Percentiles rank a stretch among this genome's conserved stretches.
Conservation (phyloP, 1,140 invertebrate genomes). For the Liolophura sinensis region DNA sequence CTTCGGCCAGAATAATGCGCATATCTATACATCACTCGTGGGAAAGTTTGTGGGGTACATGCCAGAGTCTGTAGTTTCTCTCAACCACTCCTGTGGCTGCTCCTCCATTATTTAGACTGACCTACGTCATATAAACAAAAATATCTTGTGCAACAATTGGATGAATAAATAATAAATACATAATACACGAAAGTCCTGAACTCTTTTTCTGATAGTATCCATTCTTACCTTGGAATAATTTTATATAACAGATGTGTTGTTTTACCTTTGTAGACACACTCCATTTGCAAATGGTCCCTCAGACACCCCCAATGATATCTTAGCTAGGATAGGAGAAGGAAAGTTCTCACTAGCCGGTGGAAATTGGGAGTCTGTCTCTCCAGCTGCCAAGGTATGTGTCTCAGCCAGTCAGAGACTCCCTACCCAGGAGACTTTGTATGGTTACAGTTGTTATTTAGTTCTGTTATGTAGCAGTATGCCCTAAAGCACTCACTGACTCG, state of each 20-base stretch:
- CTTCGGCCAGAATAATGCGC: too few relatives aligned
- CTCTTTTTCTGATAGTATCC: too few relatives aligned
- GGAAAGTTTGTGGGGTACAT: too few relatives aligned
- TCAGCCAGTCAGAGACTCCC: background rate
- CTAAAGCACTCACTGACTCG: background rate
- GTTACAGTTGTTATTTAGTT: background rate
- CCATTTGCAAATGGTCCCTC: slow-evolving; percentile 91
- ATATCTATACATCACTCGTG: too few relatives aligned
- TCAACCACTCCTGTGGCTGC: too few relatives aligned
- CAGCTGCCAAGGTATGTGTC: slow-evolving; percentile 73
- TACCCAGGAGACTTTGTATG: background rate
- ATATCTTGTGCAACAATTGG: too few relatives aligned
- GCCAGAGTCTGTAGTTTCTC: too few relatives aligned
- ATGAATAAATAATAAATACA: too few relatives aligned
- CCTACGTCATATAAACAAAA: too few relatives aligned
- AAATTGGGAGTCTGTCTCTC: slow-evolving; percentile 77
- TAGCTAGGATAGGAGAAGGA: slow-evolving; percentile 88
- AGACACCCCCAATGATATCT: slow-evolving; percentile 89
- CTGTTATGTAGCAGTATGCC: background rate
- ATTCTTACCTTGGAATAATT: too few relatives aligned
- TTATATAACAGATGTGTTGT: background rate
- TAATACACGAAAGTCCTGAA: too few relatives aligned
- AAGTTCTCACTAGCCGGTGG: slow-evolving; percentile 77
- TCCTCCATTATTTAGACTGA: too few relatives aligned
- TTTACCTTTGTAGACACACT: slow-evolving; percentile 69